Base-by-base conservation (phyloP, 2,113 vertebrate genomes). In the Rhagologus leucostigma region DNA sequence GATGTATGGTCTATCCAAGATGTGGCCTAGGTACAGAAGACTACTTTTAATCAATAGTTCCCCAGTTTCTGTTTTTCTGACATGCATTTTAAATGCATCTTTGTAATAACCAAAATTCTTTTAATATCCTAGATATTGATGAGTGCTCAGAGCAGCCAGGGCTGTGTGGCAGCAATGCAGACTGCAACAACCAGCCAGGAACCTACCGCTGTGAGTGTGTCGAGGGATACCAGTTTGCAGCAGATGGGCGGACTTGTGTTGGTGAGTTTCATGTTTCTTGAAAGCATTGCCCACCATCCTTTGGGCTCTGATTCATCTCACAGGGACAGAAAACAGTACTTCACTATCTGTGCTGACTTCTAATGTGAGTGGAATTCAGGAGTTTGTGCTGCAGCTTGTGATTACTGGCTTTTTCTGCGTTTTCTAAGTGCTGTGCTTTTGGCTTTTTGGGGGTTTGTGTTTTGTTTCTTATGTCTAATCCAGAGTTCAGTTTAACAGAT, bases 181-280 rank as follows among this genome's bases (percentile, higher is more conserved):
- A 98, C 80, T 99, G 99, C 96, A 99, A 98, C 94, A 99, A 99
- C 93, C 99, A 99, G 93, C 99, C 99, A 0, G 99, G 99, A 49
- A 99, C 99, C 21, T 99, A 99, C 97, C 99, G 98, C 84, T 99
- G 99, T 1, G 99, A 99, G 93, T 99, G 99, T 46, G 62, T 95
- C 7, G 98, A 99, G 27, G 99, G 99, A 26, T 99, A 98, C 91
- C 99, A 97, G 90, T 99, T 99, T 52, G 98, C 97, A 32, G 97
- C 95, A 5, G 98, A 98, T 12, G 99, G 98, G 16, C 92, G 16
- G 41, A 98, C 98, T 6, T 99, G 99, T 59, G 92, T 98, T 35
- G 98, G 99, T 99, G 95, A 98, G 99, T 98, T 39, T 76, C 41
- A 4, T 3, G 4, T 53, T 74, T 93, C 77, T 37, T 23, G 29